phyloP scores from a whole-genome alignment of 2,113 vertebrate species.

The Myocastor coypus region DNA sequence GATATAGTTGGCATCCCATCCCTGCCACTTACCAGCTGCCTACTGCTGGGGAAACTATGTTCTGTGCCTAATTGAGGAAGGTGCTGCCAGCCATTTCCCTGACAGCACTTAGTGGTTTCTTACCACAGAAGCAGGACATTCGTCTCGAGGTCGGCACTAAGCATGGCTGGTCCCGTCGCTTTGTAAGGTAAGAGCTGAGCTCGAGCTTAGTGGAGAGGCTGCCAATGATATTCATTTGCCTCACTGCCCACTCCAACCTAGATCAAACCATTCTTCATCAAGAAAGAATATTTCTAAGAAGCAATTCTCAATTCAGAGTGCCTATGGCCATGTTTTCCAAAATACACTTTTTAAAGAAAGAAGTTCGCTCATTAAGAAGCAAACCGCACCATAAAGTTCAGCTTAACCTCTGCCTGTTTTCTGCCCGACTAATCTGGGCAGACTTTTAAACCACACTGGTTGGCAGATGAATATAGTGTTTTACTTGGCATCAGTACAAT shows the following conservation, averaged over 20 bases:
- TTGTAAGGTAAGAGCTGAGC: neutral
- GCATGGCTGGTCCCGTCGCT: neutral
- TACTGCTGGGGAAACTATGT: neutral
- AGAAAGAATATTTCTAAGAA: slow-evolving; percentile 10
- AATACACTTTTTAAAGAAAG: slow-evolving; percentile 1
- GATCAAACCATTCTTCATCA: neutral
- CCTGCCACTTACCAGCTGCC: neutral
- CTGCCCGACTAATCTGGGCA: slow-evolving; percentile 16
- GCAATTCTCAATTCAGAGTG: slow-evolving; percentile 4
- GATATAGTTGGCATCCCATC: neutral
- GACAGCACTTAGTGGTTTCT: neutral
- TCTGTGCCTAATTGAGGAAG: neutral
- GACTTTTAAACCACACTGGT: slow-evolving; percentile 62
- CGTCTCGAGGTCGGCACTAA: neutral
- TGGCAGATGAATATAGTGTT: slow-evolving; percentile 64
- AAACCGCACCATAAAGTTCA: slow-evolving; percentile 58
- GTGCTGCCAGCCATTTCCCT: neutral
- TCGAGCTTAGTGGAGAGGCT: neutral
- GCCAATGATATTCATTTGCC: neutral
- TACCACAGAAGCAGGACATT: neutral
- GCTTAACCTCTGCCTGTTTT: slow-evolving; percentile 11
- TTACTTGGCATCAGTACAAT: slow-evolving; percentile 35
- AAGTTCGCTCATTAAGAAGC: slow-evolving; percentile 39
- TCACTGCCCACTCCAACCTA: neutral
- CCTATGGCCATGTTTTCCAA: neutral